These are phyloP conservation scores for Willowsia nigromaculata DNA, from an alignment of 2,888 invertebrate species.

Conservation along the genomic window DNA sequence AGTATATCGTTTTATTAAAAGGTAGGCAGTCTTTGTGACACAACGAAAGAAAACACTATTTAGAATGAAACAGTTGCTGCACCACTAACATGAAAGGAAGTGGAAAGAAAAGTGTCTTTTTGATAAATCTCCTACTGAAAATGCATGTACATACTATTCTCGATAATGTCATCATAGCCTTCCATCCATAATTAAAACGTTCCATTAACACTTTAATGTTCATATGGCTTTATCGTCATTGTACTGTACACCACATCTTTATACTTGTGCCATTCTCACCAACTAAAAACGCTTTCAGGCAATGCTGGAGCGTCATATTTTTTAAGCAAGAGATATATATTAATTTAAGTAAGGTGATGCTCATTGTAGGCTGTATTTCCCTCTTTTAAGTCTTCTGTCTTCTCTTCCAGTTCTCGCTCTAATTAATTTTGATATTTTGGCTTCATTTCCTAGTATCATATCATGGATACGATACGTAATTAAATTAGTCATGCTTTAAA, in stretches of 20 bases:
- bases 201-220: not conserved
- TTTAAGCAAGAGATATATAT: too few relatives aligned
- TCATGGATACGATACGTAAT: not conserved
- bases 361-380: too few relatives aligned
- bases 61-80: not conserved
- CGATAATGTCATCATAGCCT: not conserved
- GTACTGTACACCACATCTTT: too few relatives aligned
- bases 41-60: not conserved
- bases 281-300: too few relatives aligned
- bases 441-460: not conserved
- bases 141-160: not conserved
- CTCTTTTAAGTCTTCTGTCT: not conserved
- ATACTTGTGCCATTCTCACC: too few relatives aligned
- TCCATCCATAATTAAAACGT: not conserved
- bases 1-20: not conserved
- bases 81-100: not conserved
- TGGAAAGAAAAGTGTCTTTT: not conserved
- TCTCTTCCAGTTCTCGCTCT: not conserved
- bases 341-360: too few relatives aligned
- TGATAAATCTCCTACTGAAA: not conserved
- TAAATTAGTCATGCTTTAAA: not conserved
- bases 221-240: too few relatives aligned
- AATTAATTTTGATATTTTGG: not conserved
- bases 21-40: not conserved
- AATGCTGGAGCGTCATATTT: too few relatives aligned